A percentile compares a stretch with the other conserved stretches of the same genome.
phyloP scores from a whole-genome alignment of 2,113 vertebrate species.

The Pterophyllum scalare region DNA sequence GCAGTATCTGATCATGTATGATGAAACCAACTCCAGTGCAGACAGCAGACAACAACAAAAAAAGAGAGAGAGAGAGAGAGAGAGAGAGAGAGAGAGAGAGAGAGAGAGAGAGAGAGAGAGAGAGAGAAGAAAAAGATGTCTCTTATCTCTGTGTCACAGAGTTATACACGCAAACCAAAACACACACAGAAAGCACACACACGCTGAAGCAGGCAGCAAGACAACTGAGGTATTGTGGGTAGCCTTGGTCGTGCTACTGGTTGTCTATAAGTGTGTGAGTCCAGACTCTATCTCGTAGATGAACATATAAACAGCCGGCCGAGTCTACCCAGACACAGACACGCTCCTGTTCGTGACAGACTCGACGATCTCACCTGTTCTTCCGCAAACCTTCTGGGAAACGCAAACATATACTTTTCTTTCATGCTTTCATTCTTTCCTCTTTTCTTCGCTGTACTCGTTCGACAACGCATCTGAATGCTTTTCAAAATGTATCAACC shows the following conservation, averaged over 20 bases:
- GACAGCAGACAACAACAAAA: slow-evolving; percentile 35
- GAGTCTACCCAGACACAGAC: slow-evolving; percentile 73
- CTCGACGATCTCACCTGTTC: slow-evolving; percentile 49
- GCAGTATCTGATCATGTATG: slow-evolving; percentile 37
- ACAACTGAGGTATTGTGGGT: slow-evolving; percentile 77
- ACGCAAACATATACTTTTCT: not conserved
- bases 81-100: too few relatives aligned
- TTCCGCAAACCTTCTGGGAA: not conserved
- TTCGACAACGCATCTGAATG: not conserved
- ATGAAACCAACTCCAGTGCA: slow-evolving; percentile 36
- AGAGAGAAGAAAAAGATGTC: not conserved
- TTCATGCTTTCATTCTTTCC: not conserved
- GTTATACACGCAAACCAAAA: slow-evolving; percentile 45
- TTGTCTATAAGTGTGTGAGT: slow-evolving; percentile 68
- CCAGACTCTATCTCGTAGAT: slow-evolving; percentile 78
- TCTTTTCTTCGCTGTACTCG: not conserved
- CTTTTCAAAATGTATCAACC: slow-evolving; percentile 15
- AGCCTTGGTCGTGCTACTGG: slow-evolving; percentile 66
- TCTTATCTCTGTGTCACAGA: slow-evolving; percentile 62
- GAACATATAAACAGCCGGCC: slow-evolving; percentile 63
- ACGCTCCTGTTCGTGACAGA: slow-evolving; percentile 31
- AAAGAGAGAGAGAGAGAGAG: too few relatives aligned
- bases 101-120: not conserved
- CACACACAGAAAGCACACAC: slow-evolving; percentile 43
- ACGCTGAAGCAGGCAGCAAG: slow-evolving; percentile 45